phyloP scores from a whole-genome alignment of 2,797 vertebrate genomes.

The Rhinoraja longicauda region DNA sequence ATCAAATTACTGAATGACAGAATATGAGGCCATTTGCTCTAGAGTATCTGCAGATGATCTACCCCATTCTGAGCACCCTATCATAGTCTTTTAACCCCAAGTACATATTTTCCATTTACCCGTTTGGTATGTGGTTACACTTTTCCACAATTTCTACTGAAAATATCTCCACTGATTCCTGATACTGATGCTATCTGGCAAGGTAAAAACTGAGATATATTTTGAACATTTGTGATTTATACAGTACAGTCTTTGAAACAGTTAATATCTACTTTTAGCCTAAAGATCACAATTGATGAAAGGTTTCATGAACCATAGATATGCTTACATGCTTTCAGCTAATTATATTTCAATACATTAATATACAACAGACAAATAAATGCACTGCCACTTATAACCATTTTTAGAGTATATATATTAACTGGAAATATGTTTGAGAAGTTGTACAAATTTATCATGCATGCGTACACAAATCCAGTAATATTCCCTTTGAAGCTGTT shows the following conservation, averaged over 20 bases:
- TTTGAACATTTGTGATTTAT: not conserved
- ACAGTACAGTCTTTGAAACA: not conserved
- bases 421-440: not conserved
- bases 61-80: not conserved
- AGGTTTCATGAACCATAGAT: not conserved
- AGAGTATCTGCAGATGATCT: not conserved
- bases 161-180: not conserved
- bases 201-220: not conserved
- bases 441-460: not conserved
- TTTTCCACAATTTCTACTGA: not conserved
- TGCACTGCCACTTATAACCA: not conserved
- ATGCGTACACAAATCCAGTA: not conserved
- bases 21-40: not conserved
- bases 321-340: not conserved
- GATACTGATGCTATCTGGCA: not conserved
- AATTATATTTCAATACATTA: not conserved
- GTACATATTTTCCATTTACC: not conserved
- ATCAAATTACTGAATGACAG: not conserved
- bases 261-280: not conserved
- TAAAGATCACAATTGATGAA: conserved; percentile 20
- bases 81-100: not conserved
- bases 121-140: not conserved
- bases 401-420: not conserved
- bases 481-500: too few relatives aligned
- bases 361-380: not conserved